phyloP scores from a whole-genome alignment of 2,113 vertebrate genomes.

The Menura novaehollandiae region DNA sequence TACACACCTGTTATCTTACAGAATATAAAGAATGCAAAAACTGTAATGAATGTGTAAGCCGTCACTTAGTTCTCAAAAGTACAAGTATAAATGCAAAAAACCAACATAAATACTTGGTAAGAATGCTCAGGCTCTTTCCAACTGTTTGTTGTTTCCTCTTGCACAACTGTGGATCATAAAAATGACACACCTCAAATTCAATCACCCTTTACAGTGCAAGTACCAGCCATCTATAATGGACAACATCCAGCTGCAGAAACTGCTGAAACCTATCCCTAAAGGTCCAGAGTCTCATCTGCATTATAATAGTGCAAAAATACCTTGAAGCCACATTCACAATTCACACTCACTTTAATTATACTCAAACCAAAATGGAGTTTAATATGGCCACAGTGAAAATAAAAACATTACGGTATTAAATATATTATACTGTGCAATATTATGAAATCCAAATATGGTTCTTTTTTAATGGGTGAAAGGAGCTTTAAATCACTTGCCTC shows the following conservation, averaged over 20 bases:
- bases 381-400: not conserved
- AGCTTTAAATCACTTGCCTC: not conserved
- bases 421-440: not conserved
- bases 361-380: not conserved
- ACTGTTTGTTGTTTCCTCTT: constrained; percentile 61
- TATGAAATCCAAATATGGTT: not conserved
- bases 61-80: not conserved
- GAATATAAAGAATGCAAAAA: not conserved
- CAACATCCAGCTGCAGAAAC: not conserved
- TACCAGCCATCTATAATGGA: not conserved
- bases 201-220: not conserved
- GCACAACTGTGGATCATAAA: constrained; percentile 70
- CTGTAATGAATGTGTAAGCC: not conserved
- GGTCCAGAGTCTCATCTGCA: not conserved
- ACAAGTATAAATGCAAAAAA: constrained; percentile 34
- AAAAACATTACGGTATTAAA: not conserved
- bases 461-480: not conserved
- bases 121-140: constrained; percentile 48
- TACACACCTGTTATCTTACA: not conserved
- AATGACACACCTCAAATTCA: constrained; percentile 44
- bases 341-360: not conserved
- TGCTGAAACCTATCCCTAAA: not conserved
- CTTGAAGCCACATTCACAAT: not conserved
- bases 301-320: not conserved
- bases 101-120: constrained; percentile 31